Evolutionary conservation across 2,797 vertebrate genomes (phyloP).

Genomic region (Glyptemys insculpta): DNA sequence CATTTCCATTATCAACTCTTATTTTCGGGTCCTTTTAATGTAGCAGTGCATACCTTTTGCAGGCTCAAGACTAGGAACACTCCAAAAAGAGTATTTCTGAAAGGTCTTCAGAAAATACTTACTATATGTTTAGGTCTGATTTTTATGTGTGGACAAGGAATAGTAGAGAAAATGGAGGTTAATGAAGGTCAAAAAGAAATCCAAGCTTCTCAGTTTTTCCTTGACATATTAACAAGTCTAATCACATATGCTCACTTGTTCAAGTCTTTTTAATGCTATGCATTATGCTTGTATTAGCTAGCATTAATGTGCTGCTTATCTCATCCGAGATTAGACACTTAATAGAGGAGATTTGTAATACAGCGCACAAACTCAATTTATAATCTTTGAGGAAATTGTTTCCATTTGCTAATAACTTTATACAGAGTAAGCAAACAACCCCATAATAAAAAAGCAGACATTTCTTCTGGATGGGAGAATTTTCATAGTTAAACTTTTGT

Average conservation of each 20-base stretch:
- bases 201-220: not conserved
- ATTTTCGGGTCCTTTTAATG: constrained; percentile 34
- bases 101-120: not conserved
- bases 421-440: not conserved
- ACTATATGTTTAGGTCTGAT: not conserved
- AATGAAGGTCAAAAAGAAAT: not conserved
- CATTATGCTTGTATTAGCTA: not conserved
- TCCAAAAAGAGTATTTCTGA: not conserved
- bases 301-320: not conserved
- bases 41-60: not conserved
- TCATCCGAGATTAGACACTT: not conserved
- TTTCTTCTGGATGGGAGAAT: not conserved
- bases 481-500: not conserved
- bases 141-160: not conserved
- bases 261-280: not conserved
- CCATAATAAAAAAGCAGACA: not conserved
- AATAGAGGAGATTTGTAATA: not conserved
- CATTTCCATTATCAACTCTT: constrained; percentile 21
- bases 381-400: not conserved
- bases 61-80: not conserved
- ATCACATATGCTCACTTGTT: not conserved
- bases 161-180: not conserved
- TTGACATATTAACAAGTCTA: not conserved
- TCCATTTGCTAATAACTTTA: not conserved
- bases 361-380: not conserved